Base-by-base conservation (phyloP, 2,113 vertebrate genomes). In the Otolemur garnettii region DNA sequence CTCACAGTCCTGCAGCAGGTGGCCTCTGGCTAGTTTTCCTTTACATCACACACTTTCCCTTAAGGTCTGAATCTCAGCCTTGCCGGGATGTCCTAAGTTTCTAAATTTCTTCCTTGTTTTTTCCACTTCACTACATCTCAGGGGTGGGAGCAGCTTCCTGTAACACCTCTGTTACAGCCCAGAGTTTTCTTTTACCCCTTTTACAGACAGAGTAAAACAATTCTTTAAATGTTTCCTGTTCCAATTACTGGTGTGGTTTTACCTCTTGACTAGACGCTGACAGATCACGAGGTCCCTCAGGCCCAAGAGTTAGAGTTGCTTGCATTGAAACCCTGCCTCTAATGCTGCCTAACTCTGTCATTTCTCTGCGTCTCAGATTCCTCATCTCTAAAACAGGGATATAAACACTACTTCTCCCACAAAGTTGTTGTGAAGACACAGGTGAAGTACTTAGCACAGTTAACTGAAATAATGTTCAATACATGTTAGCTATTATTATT, bases 401-500 rank as follows among this genome's bases (percentile, higher is more conserved):
- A 75, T 50, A 95, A 87, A 91, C 59, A 91, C 24, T 55, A 78
- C 28, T 94, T 64, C 42, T 60, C 30, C 95, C 28, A 62, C 45
- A 93, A 93, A 91, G 22, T 38, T 89, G 57, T 62, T 92, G 33
- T 94, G 19, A 94, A 95, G 38, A 86, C 4, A 12, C 13, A 80
- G 30, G 60, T 69, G 69, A 93, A 92, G 79, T 59, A 59, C 19
- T 75, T 62, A 75, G 53, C 71, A 95, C 30, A 83, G 75, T 77
- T 94, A 50, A 42, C 17, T 90, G 50, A 86, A 93, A 96, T 66
- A 92, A 88, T 92, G 53, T 68, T 87, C 69, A 68, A 85, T 53
- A 93, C 80, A 75, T 21, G n/a, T 71, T 72, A 93, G 69, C 26
- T 75, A 57, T 83, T 91, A 92, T 78, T 80, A 66, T 42, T 96